Base-by-base conservation (phyloP, 2,797 vertebrate species). In the Pseudochaenichthys georgianus region DNA sequence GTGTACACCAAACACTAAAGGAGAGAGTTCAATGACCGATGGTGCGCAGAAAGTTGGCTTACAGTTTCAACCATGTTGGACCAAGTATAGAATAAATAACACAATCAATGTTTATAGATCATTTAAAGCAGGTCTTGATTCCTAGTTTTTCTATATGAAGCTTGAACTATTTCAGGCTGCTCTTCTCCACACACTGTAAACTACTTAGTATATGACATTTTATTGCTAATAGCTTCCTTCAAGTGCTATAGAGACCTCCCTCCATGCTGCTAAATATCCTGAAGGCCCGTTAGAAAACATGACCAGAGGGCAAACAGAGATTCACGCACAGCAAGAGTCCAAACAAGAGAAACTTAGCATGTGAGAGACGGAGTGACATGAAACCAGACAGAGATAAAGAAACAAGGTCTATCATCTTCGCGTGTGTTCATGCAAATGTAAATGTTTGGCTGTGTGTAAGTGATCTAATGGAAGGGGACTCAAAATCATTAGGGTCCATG, bases 401-500 rank as follows among this genome's bases (percentile, higher is more conserved):
- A 69, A 75, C 53, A 28, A 23, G 43, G 21, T 19, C 54, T 38
- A 4, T 63, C 62, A 4, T n/a, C 13, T 28, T 9, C 19, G 66
- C 47, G 21, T 42, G 55, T 52, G 31, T 2, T 0, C 13, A 7
- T 54, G 42, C 19, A 17, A n/a, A 13, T 55, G 78, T 81, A 75
- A 66, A 73, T 68, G 66, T 82, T 64, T 83, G 73, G 55, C 50
- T 21, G 63, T 17, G 63, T 66, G 43, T 0, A 16, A 15, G 57
- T 59, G 78, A 82, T 85, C 52, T 82, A 80, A 90, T 81, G 69
- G 73, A 82, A 78, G 80, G n/a, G 3, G 86, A 87, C 86, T 88
- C 71, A 73, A 84, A 91, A 92, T 92, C 90, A 92, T 91, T 89
- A 85, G 43, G 43, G 5, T 73, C 65, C 55, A 34, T 82, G 84